phyloP scores from a whole-genome alignment of 2,797 vertebrate genomes.

The Antrozous pallidus region DNA sequence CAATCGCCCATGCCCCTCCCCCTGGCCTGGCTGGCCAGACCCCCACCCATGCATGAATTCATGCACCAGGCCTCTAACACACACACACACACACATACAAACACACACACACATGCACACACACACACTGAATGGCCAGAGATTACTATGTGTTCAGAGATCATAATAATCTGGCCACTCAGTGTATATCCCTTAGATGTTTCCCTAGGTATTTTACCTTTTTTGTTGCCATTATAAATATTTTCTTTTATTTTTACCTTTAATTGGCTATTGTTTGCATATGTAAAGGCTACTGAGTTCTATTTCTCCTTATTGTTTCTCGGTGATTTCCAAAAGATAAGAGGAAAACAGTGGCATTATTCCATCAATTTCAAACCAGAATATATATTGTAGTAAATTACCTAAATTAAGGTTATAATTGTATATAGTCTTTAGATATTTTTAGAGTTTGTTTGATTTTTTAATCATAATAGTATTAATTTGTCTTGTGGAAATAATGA shows the following conservation, averaged over 20 bases:
- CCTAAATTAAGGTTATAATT: background rate
- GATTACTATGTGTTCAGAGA: no score
- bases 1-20: no score
- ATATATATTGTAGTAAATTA: background rate
- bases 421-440: background rate
- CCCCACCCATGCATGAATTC: no score
- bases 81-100: no score
- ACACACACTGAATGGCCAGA: no score
- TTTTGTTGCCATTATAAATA: background rate
- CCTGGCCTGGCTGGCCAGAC: no score
- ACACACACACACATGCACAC: no score
- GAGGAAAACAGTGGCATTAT: background rate
- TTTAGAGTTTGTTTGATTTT: background rate
- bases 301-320: background rate
- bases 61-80: no score
- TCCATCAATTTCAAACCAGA: conserved; percentile 16
- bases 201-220: background rate
- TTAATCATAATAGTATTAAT: background rate
- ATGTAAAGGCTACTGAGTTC: background rate
- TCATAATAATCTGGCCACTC: no score
- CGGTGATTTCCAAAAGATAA: background rate
- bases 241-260: background rate
- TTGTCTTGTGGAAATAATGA: background rate
- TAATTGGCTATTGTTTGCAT: background rate
- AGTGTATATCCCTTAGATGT: background rate